Percentiles rank a stretch among this genome's conserved stretches.
These are phyloP conservation scores for Drosophila busckii DNA, from an alignment of 1,140 invertebrate species.

Conservation along the genomic window DNA sequence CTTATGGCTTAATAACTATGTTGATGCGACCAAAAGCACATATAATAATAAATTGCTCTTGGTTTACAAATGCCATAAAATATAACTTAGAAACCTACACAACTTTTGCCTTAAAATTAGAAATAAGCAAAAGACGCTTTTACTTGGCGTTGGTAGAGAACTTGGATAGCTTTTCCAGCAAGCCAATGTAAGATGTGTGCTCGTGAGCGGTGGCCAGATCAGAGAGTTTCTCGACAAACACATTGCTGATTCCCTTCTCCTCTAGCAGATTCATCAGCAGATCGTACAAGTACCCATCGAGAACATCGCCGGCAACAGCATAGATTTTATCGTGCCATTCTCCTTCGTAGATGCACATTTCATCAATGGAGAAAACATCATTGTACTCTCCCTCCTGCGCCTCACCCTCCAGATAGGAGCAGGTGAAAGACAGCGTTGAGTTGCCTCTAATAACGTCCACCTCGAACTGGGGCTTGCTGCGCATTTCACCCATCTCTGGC, in stretches of 20 bases:
- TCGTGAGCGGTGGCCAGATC: slow-evolving; percentile 94
- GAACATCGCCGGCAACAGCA: slow-evolving; percentile 91
- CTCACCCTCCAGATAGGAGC: slow-evolving; percentile 86
- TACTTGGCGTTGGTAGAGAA: slow-evolving; percentile 86
- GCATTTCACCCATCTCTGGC: slow-evolving; percentile 88
- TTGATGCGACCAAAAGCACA: slow-evolving; percentile 35
- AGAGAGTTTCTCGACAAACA: slow-evolving; percentile 92
- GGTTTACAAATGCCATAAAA: slow-evolving; percentile 58
- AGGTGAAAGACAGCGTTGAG: slow-evolving; percentile 89
- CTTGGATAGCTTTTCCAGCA: slow-evolving; percentile 91
- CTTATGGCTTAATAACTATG: slow-evolving; percentile 38
- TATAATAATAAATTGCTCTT: slow-evolving; percentile 40
- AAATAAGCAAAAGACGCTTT: slow-evolving; percentile 13
- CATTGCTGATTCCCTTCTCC: slow-evolving; percentile 94
- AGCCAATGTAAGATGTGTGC: slow-evolving; percentile 90
- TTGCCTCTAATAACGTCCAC: slow-evolving; percentile 88
- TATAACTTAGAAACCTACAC: slow-evolving; percentile 66
- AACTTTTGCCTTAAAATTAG: slow-evolving; percentile 50
- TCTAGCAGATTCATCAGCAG: slow-evolving; percentile 95
- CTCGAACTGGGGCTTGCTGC: slow-evolving; percentile 92
- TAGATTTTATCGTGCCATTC: slow-evolving; percentile 91
- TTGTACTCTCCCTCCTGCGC: slow-evolving; percentile 86
- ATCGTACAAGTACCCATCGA: slow-evolving; percentile 95
- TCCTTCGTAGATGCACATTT: slow-evolving; percentile 90
- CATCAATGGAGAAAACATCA: slow-evolving; percentile 93